Conservation (phyloP, 2,888 invertebrate species). For the Diplazon laetatorius region DNA sequence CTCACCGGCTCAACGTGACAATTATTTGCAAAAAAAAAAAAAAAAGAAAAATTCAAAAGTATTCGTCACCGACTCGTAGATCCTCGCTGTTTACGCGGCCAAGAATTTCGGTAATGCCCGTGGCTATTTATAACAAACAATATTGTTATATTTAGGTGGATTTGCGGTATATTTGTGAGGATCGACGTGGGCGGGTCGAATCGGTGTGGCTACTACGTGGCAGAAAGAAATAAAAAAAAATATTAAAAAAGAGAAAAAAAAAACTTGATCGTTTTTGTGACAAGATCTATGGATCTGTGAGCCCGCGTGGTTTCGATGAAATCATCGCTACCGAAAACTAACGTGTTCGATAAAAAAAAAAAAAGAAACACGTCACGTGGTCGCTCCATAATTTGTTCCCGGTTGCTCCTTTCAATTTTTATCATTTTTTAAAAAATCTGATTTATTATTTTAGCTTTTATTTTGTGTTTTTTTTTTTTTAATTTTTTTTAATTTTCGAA, state of each 20-base stretch:
- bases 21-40: too few relatives aligned
- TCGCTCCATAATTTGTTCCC: neutral
- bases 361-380: neutral
- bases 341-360: too few relatives aligned
- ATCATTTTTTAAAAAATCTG: too few relatives aligned
- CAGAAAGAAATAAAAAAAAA: constrained; percentile 36
- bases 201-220: constrained; percentile 36
- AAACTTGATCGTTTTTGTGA: constrained; percentile 36
- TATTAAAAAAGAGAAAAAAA: too few relatives aligned
- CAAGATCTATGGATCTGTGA: constrained; percentile 6
- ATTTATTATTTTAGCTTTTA: too few relatives aligned
- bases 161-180: constrained; percentile 43
- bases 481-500: too few relatives aligned
- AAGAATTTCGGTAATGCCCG: constrained; percentile 73
- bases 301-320: constrained; percentile 16
- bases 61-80: constrained; percentile 54
- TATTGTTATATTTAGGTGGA: constrained; percentile 73
- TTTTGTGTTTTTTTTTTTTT: too few relatives aligned
- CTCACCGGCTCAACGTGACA: neutral
- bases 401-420: neutral
- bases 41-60: constrained; percentile 21
- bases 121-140: constrained; percentile 75
- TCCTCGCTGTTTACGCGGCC: constrained; percentile 72
- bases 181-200: constrained; percentile 54
- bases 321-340: constrained; percentile 10